Conservation (phyloP, 2,888 invertebrate genomes). For the Leptinotarsa haldemani region DNA sequence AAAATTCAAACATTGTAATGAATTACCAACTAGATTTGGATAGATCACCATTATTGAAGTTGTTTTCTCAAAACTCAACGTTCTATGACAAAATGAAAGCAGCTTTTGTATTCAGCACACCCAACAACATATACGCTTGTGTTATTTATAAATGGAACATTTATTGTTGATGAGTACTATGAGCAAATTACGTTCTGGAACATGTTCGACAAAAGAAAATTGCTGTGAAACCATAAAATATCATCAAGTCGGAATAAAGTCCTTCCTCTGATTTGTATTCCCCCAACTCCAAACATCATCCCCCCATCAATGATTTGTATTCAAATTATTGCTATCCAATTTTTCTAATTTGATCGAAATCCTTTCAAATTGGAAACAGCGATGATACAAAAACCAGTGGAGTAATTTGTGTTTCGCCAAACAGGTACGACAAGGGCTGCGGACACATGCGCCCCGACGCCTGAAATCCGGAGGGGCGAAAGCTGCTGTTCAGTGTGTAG, state of each 20-base stretch:
- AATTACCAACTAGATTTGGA: too few relatives aligned
- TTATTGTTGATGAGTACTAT: too few relatives aligned
- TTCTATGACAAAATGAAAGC: too few relatives aligned
- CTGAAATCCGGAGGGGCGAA: conserved; percentile 58
- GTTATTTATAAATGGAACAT: too few relatives aligned
- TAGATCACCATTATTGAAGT: too few relatives aligned
- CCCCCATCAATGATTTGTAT: not conserved
- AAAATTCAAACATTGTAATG: too few relatives aligned
- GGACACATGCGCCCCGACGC: conserved; percentile 54
- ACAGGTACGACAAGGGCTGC: conserved; percentile 56
- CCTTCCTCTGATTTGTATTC: not conserved
- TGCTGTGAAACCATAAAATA: not conserved
- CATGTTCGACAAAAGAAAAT: too few relatives aligned
- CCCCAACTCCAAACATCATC: not conserved
- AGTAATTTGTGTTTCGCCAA: conserved; percentile 49
- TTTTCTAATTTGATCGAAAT: conserved; percentile 38
- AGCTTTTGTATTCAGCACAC: too few relatives aligned
- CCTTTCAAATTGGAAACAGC: conserved; percentile 35
- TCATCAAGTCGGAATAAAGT: not conserved
- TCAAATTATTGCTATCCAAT: conserved; percentile 23
- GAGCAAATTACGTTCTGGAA: too few relatives aligned
- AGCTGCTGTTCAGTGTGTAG: conserved; percentile 60
- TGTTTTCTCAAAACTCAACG: too few relatives aligned
- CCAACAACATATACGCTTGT: too few relatives aligned
- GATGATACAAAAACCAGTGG: conserved; percentile 42